Conservation (phyloP, 2,797 vertebrate species). For the Ciconia nigra region DNA sequence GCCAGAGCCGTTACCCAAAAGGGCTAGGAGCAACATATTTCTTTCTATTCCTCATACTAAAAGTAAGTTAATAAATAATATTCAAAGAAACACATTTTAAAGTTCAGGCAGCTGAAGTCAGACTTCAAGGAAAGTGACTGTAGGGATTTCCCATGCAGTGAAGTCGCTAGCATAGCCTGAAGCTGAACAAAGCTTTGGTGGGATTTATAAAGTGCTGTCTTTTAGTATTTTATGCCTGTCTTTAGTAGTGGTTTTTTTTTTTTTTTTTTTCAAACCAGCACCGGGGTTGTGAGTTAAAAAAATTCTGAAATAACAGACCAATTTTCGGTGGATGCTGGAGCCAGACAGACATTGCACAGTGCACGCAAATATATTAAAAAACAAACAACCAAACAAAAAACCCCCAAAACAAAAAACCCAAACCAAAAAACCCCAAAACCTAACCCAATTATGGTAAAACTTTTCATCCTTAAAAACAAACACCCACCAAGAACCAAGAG, state of each 20-base stretch:
- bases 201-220: constrained; percentile 51
- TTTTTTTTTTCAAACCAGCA: constrained; percentile 8
- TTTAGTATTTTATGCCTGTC: constrained; percentile 20
- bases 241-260: neutral
- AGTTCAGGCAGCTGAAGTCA: constrained; percentile 4
- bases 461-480: constrained; percentile 6
- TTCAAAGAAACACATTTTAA: constrained; percentile 1
- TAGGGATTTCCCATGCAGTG: neutral
- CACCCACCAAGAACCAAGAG: constrained; percentile 21
- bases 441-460: neutral
- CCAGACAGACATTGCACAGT: constrained; percentile 15
- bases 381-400: neutral
- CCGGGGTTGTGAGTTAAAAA: neutral
- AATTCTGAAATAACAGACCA: neutral
- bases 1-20: neutral
- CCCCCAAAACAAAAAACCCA: neutral
- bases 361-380: neutral
- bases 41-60: neutral
- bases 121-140: neutral
- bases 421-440: neutral
- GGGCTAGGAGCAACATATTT: neutral
- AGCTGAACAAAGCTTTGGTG: constrained; percentile 30
- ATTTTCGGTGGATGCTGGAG: neutral
- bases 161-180: neutral
- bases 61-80: constrained; percentile 5